Percentiles rank a stretch among this genome's conserved stretches.
These are phyloP conservation scores for Drosophila guanche DNA, from an alignment of 1,140 invertebrate genomes.

Conservation along the genomic window DNA sequence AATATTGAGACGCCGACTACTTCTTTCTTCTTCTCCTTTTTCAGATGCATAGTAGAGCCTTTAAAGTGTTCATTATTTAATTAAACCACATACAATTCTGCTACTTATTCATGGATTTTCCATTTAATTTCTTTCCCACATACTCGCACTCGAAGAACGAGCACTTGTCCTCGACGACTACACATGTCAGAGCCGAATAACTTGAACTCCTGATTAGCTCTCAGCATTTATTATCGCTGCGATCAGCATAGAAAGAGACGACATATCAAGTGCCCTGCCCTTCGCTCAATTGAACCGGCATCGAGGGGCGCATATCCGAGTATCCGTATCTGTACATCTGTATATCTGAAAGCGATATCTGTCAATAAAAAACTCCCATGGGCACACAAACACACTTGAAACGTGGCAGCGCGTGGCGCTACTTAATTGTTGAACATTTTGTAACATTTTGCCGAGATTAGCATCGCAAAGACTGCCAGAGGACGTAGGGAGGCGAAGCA, in stretches of 20 bases:
- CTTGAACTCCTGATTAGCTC: constrained; percentile 67
- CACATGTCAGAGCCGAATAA: constrained; percentile 34
- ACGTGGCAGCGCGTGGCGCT: constrained; percentile 76
- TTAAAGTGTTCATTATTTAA: too few species aligned
- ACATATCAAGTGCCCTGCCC: constrained; percentile 49
- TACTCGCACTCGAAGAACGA: constrained; percentile 12
- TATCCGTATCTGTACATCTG: constrained; percentile 11
- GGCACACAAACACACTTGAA: constrained; percentile 59
- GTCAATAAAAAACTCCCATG: constrained; percentile 64
- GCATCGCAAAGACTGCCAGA: constrained; percentile 66
- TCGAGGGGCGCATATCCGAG: constrained; percentile 45
- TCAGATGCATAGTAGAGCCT: too few species aligned
- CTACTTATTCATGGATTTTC: too few species aligned
- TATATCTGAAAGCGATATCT: constrained; percentile 71
- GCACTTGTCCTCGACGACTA: constrained; percentile 55
- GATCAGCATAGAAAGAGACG: constrained; percentile 41
- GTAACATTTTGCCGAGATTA: constrained; percentile 82
- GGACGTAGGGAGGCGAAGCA: constrained; percentile 35
- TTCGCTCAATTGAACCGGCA: constrained; percentile 36
- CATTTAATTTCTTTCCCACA: constrained; percentile 8
- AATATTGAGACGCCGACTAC: too few species aligned
- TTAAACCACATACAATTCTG: too few species aligned
- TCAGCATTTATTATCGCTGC: constrained; percentile 52
- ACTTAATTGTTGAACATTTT: constrained; percentile 83
- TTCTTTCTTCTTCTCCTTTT: too few species aligned